Conservation (phyloP, 2,888 invertebrate species). For the Chaitophorus viminalis region DNA sequence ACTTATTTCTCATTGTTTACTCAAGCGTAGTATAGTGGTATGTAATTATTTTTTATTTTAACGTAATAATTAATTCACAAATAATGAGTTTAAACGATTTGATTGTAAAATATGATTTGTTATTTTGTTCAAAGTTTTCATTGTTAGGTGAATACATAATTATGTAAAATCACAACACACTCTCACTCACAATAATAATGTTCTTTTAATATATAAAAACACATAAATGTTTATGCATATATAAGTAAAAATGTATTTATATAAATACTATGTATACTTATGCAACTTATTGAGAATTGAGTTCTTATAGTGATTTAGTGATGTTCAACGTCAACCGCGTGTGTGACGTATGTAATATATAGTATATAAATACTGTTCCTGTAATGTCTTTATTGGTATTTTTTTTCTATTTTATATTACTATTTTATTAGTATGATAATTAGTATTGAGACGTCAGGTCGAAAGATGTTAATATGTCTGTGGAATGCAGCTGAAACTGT, state of each 20-base stretch:
- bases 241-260: not conserved
- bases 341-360: not conserved
- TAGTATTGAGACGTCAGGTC: constrained; percentile 54
- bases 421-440: constrained; percentile 52
- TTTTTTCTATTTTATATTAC: constrained; percentile 25
- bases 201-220: not conserved
- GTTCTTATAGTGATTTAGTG: not conserved
- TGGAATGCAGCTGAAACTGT: constrained; percentile 62
- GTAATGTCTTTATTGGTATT: constrained; percentile 40
- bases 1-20: no score
- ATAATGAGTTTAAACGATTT: no score
- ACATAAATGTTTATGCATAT: not conserved
- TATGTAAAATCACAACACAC: not conserved
- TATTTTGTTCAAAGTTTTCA: no score
- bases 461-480: constrained; percentile 48
- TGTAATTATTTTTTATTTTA: no score
- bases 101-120: no score
- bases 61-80: no score
- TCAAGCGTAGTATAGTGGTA: no score
- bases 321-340: not conserved
- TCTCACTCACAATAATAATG: not conserved
- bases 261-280: no score
- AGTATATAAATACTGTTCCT: not conserved
- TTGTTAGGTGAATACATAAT: not conserved
- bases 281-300: not conserved